A percentile compares a stretch with the other conserved stretches of the same genome.
Evolutionary conservation across 2,888 invertebrate genomes (phyloP).

Genomic region (Zelleria hepariella): DNA sequence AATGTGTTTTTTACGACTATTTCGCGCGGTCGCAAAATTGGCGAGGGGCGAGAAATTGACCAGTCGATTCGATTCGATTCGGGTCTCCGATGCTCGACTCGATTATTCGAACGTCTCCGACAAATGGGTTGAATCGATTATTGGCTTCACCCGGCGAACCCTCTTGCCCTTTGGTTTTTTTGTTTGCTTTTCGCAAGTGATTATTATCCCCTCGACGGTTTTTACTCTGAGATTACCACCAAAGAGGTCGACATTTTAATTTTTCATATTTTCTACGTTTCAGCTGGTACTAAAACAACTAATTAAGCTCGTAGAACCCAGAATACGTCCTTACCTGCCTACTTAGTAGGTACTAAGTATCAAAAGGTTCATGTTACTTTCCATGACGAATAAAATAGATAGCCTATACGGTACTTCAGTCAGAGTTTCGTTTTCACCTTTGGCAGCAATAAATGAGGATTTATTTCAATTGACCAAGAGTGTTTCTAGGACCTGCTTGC

Average conservation of each 20-base stretch:
- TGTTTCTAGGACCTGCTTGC: background rate
- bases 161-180: background rate
- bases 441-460: background rate
- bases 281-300: too few relatives aligned
- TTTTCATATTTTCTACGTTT: too few relatives aligned
- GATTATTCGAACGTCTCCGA: conserved; percentile 13
- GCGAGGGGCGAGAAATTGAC: conserved; percentile 1
- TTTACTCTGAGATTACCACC: background rate
- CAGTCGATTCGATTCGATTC: conserved; percentile 3
- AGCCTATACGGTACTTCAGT: background rate
- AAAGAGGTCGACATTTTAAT: background rate
- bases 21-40: conserved; percentile 3
- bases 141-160: background rate
- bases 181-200: background rate
- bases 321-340: too few relatives aligned
- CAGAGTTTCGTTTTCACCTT: background rate
- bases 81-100: conserved; percentile 6
- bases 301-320: too few relatives aligned
- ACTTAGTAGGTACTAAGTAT: too few relatives aligned
- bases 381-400: background rate
- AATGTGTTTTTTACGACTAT: conserved; percentile 1
- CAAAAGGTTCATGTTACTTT: background rate
- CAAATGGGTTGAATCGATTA: conserved; percentile 2
- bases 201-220: background rate
- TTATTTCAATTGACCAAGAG: background rate